Percentiles rank a stretch among this genome's conserved stretches.
phyloP scores from a whole-genome alignment of 2,797 vertebrate genomes.

The Brachyrhaphis roseni region DNA sequence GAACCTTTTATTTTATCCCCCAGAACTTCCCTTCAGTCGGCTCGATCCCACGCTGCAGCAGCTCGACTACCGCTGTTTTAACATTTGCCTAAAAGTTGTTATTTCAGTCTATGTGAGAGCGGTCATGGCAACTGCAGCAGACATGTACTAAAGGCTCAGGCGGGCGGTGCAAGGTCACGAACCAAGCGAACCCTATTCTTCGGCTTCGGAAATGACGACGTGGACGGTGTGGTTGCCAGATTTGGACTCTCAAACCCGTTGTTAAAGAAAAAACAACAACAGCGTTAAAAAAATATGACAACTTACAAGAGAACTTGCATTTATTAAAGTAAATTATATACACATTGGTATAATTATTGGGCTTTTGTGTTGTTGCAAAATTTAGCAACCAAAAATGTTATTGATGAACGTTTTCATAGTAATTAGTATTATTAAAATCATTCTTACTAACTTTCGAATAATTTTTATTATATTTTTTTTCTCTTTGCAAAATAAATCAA shows the following conservation, averaged over 20 bases:
- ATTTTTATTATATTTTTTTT: background rate
- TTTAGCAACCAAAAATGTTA: background rate
- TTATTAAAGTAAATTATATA: background rate
- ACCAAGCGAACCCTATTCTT: conserved; percentile 6
- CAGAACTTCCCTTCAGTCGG: conserved; percentile 12
- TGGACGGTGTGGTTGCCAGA: conserved; percentile 67
- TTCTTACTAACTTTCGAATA: too few species aligned
- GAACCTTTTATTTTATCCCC: background rate
- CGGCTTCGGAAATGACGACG: conserved; percentile 72
- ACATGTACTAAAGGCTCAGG: background rate
- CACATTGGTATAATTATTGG: background rate
- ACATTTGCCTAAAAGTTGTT: background rate
- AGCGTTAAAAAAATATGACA: background rate
- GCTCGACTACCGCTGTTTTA: conserved; percentile 1
- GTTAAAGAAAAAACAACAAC: background rate
- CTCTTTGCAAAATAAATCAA: background rate
- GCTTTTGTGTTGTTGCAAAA: background rate
- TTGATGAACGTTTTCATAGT: background rate
- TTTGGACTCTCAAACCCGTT: background rate
- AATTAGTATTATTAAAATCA: too few species aligned
- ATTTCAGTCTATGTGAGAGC: background rate
- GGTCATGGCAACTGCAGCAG: conserved; percentile 30
- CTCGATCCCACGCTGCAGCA: conserved; percentile 1
- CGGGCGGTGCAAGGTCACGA: background rate
- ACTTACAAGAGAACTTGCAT: background rate